phyloP scores from a whole-genome alignment of 2,113 vertebrate species.

The Neolamprologus cancellatus region DNA sequence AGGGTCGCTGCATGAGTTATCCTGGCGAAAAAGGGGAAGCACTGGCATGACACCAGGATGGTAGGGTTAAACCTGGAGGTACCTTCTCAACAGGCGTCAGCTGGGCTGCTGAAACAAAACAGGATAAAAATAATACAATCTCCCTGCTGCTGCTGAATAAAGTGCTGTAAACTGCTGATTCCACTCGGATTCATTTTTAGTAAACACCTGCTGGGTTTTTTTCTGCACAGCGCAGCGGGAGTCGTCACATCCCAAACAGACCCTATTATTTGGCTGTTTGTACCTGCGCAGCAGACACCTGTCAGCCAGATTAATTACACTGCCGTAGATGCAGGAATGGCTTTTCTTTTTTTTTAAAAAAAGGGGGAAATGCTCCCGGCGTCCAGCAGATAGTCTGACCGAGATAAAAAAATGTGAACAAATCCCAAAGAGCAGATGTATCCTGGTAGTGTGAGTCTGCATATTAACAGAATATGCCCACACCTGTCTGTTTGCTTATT shows the following conservation, averaged over 20 bases:
- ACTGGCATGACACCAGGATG: neutral
- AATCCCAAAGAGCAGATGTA: slow-evolving; percentile 29
- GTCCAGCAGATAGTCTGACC: neutral
- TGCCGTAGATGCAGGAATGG: neutral
- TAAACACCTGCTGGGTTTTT: slow-evolving; percentile 41
- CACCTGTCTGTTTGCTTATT: neutral
- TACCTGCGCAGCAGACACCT: slow-evolving; percentile 49
- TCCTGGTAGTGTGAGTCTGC: neutral
- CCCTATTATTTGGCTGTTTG: slow-evolving; percentile 56
- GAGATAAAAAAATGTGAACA: neutral
- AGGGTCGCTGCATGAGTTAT: neutral
- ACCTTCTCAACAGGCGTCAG: neutral
- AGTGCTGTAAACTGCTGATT: slow-evolving; percentile 46
- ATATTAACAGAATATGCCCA: neutral
- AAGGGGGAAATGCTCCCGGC: neutral
- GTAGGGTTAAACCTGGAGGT: neutral
- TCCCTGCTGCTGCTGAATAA: neutral
- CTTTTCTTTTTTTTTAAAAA: neutral
- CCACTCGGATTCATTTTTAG: slow-evolving; percentile 24
- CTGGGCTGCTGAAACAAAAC: neutral
- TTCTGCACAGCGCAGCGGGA: slow-evolving; percentile 1
- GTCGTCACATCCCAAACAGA: slow-evolving; percentile 35
- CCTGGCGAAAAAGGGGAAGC: neutral
- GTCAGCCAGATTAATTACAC: slow-evolving; percentile 59
- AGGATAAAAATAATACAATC: neutral